Conservation (phyloP, 2,113 vertebrate genomes). For the Hippocampus comes region DNA sequence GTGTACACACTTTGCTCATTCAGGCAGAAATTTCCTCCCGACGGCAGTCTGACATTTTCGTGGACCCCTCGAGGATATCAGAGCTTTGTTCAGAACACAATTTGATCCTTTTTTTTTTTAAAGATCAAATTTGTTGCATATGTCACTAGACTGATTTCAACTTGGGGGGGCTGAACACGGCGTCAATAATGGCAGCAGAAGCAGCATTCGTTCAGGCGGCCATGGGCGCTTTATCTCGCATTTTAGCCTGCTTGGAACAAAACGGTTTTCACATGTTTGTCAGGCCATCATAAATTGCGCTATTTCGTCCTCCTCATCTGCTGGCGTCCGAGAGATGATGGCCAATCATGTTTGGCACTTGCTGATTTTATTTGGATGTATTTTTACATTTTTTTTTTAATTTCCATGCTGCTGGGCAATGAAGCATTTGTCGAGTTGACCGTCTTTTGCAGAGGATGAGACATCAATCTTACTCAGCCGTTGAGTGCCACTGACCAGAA, state of each 20-base stretch:
- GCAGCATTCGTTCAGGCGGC: background rate
- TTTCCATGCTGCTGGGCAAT: slow-evolving; percentile 19
- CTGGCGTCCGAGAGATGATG: slow-evolving; percentile 13
- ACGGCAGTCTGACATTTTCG: slow-evolving; percentile 36
- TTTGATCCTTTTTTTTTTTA: slow-evolving; percentile 18
- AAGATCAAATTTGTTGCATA: slow-evolving; percentile 13
- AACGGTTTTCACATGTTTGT: no score
- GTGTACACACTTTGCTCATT: slow-evolving; percentile 10
- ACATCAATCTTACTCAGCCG: slow-evolving; percentile 58
- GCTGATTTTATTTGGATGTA: no score
- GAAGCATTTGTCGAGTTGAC: slow-evolving; percentile 43
- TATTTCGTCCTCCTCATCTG: slow-evolving; percentile 37
- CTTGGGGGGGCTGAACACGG: background rate
- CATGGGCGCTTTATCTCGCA: no score
- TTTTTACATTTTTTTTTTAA: background rate
- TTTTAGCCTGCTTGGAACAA: no score
- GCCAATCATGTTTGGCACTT: slow-evolving; percentile 10
- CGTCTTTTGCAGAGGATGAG: slow-evolving; percentile 52
- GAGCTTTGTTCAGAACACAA: slow-evolving; percentile 25
- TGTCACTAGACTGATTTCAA: slow-evolving; percentile 1
- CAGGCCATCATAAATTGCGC: slow-evolving; percentile 21
- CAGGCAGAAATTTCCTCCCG: slow-evolving; percentile 22
- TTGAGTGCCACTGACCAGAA: slow-evolving; percentile 56
- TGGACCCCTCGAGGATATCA: slow-evolving; percentile 25
- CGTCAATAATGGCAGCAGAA: background rate